phyloP scores from a whole-genome alignment of 2,888 invertebrate species.

The Drymonia ruficornis region DNA sequence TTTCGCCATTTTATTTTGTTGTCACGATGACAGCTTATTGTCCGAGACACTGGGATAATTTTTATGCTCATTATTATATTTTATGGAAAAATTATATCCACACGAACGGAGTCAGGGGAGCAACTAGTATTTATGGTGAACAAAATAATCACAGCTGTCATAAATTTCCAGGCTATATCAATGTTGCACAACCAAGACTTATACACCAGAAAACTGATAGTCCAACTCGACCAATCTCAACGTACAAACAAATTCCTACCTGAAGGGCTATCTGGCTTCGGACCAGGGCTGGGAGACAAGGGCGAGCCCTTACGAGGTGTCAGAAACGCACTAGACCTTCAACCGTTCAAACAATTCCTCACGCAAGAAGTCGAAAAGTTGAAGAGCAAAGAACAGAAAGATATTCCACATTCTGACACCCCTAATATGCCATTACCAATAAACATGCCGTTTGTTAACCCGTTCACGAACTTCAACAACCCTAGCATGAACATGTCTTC shows the following conservation, averaged over 20 bases:
- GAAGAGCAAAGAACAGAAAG: neutral
- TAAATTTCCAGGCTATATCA: slow-evolving; percentile 89
- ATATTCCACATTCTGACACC: neutral
- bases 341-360: slow-evolving; percentile 27
- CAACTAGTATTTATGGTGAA: too few relatives aligned
- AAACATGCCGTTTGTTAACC: neutral
- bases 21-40: too few relatives aligned
- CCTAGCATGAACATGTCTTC: neutral
- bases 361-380: slow-evolving; percentile 19
- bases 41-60: too few relatives aligned
- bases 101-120: too few relatives aligned
- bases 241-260: slow-evolving; percentile 8
- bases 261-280: slow-evolving; percentile 18
- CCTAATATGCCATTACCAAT: neutral
- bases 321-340: slow-evolving; percentile 28
- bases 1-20: too few relatives aligned
- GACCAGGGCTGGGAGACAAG: slow-evolving; percentile 85
- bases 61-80: too few relatives aligned
- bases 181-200: slow-evolving; percentile 95
- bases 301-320: slow-evolving; percentile 58
- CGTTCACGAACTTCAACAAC: neutral
- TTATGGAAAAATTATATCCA: too few relatives aligned
- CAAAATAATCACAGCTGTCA: too few relatives aligned
- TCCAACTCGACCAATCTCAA: slow-evolving; percentile 24
- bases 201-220: slow-evolving; percentile 42